Percentiles rank a stretch among this genome's conserved stretches.
Evolutionary conservation across 2,888 invertebrate species (phyloP).

Genomic region (Horisme vitalbata): DNA sequence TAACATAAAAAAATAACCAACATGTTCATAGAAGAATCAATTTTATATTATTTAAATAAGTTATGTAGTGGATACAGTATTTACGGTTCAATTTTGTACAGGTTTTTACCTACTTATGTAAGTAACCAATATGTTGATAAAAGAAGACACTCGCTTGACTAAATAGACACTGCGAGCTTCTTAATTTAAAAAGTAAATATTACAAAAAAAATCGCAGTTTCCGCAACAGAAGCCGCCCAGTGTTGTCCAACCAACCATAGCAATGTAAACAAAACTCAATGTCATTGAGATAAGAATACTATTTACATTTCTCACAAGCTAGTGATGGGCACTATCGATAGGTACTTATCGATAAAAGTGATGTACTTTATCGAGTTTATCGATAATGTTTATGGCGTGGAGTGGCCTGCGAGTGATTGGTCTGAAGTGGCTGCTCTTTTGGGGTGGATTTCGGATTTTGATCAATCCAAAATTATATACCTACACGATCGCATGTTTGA

Average conservation of each 20-base stretch:
- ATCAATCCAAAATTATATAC: neutral
- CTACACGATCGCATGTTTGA: neutral
- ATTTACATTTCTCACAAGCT: conserved; percentile 28
- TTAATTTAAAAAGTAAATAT: conserved; percentile 6
- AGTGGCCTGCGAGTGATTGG: conserved; percentile 30
- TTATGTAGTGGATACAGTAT: no score
- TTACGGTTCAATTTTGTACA: no score
- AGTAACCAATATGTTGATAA: no score
- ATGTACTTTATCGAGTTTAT: no score
- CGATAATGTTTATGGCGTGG: conserved; percentile 27
- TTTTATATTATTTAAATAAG: no score
- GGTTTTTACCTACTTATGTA: no score
- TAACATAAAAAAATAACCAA: no score
- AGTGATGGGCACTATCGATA: conserved; percentile 26
- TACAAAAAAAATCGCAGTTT: conserved; percentile 6
- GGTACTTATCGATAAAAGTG: conserved; percentile 19
- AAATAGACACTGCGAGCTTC: neutral
- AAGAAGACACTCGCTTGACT: neutral
- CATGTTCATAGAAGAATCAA: no score
- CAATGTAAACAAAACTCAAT: conserved; percentile 16
- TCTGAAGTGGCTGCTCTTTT: conserved; percentile 22
- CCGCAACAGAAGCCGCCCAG: conserved; percentile 9
- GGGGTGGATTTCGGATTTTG: conserved; percentile 11
- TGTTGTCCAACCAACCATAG: conserved; percentile 17
- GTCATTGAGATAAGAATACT: conserved; percentile 19